Conservation (phyloP, 2,888 invertebrate genomes). For the Tenodera sinensis region DNA sequence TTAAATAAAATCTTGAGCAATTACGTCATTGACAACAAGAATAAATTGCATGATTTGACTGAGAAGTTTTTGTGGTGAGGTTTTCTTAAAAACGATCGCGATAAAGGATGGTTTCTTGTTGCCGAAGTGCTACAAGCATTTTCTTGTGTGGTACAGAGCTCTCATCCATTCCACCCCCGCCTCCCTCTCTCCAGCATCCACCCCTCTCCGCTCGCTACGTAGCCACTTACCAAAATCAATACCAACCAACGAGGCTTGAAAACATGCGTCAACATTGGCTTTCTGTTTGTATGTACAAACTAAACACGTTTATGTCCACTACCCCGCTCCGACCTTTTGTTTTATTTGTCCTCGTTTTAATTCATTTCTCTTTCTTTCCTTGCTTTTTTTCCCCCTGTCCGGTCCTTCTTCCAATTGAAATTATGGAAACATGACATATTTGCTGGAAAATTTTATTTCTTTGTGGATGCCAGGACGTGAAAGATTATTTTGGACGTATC, state of each 20-base stretch:
- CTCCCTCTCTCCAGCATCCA: conserved; percentile 37
- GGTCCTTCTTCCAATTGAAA: neutral
- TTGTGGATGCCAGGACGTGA: neutral
- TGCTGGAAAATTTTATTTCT: neutral
- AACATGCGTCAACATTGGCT: conserved; percentile 56
- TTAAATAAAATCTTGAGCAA: no score
- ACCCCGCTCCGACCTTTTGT: neutral
- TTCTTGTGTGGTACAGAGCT: neutral
- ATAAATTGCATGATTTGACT: no score
- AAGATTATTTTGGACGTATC: neutral
- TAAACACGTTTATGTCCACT: conserved; percentile 13
- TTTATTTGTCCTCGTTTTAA: neutral
- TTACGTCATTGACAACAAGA: no score
- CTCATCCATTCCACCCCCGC: neutral
- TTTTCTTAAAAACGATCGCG: neutral
- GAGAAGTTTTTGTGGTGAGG: no score
- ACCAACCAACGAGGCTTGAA: conserved; percentile 58
- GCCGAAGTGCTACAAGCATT: neutral
- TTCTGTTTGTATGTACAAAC: conserved; percentile 25
- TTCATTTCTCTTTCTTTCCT: neutral
- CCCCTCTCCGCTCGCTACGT: conserved; percentile 34
- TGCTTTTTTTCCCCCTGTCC: neutral
- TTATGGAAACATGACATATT: conserved; percentile 7
- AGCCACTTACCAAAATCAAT: conserved; percentile 48
- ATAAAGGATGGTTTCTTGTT: neutral